Evolutionary conservation across 2,888 invertebrate species (phyloP), one percentile per base, ranked within the genome.

Genomic region (Torymus aiolomorphi): DNA sequence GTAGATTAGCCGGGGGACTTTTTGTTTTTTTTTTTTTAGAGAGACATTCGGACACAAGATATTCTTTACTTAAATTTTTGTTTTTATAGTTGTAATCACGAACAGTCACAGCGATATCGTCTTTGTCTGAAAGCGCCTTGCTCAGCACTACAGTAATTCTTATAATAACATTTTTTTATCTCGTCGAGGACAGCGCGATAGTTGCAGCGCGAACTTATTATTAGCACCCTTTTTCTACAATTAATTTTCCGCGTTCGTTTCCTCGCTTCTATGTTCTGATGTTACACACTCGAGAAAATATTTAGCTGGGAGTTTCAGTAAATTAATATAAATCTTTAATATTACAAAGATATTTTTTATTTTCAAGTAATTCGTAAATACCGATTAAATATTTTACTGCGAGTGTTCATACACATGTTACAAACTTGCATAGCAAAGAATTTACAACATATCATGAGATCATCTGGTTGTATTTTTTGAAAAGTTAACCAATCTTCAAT

Each of bases 101-200:
- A 61, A 59, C 24, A 76, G 52, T 52, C 42, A 62, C 42, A 73
- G 31, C 62, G 24, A 63, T 73, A 31, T 31, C 12, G 12, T 75
- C 12, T 52, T 54, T 61, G 31, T 52, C 51, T 67, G 8, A 42
- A 42, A 42, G 16, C 59, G 54, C 18, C 52, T 14, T 52, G 13
- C 16, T 61, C 42, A 20, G 12, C 71, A 14, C 8, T 65, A 18
- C 18, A 65, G 24, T 31, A 31, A 56, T 56, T 56, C 10, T 49
- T 56, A 42, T 18, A 24, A 4, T 57, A 54, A 31, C 16, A 49
- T 57, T 70, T 14, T 70, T 57, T 42, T 14, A 12, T 16, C 16
- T 42, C 42, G 42, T 42, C 8, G 42, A 31, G 31, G 31, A 31
- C 42, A 42, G 42, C 42, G 42, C 42, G 8, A 42, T 20, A 20